Evolutionary conservation across 2,888 invertebrate genomes (phyloP).

Genomic region (Dioctria linearis): DNA sequence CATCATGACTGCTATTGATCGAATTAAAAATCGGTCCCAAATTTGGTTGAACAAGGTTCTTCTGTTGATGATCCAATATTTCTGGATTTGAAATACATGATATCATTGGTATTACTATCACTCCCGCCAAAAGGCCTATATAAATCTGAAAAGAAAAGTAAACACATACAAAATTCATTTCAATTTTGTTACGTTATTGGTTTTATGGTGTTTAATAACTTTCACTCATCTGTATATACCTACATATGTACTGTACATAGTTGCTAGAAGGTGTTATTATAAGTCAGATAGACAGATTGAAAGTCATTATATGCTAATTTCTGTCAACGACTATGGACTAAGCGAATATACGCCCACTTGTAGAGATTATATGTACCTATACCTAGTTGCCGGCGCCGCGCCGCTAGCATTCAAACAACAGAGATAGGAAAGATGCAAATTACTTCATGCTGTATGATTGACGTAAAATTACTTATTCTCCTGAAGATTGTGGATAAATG

Average conservation of each 20-base stretch:
- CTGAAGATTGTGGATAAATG: too few relatives aligned
- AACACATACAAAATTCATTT: neutral
- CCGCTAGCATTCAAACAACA: neutral
- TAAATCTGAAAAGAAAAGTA: constrained; percentile 38
- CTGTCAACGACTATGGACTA: constrained; percentile 16
- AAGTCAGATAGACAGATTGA: neutral
- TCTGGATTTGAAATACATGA: neutral
- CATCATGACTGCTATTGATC: constrained; percentile 15
- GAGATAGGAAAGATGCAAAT: neutral
- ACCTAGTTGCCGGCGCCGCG: neutral
- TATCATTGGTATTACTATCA: constrained; percentile 2
- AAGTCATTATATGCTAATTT: constrained; percentile 32
- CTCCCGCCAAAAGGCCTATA: constrained; percentile 4
- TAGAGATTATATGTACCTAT: too few relatives aligned
- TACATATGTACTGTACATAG: neutral
- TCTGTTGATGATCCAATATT: constrained; percentile 3
- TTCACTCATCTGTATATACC: neutral
- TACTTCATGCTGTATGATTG: too few relatives aligned
- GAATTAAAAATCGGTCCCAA: constrained; percentile 27
- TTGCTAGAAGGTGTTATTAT: constrained; percentile 3
- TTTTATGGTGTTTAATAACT: neutral
- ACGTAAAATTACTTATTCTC: too few relatives aligned
- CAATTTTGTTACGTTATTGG: neutral
- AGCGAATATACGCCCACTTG: neutral
- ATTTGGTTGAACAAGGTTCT: neutral